Conservation (phyloP, 2,113 vertebrate species). For the Amazona guildingii region DNA sequence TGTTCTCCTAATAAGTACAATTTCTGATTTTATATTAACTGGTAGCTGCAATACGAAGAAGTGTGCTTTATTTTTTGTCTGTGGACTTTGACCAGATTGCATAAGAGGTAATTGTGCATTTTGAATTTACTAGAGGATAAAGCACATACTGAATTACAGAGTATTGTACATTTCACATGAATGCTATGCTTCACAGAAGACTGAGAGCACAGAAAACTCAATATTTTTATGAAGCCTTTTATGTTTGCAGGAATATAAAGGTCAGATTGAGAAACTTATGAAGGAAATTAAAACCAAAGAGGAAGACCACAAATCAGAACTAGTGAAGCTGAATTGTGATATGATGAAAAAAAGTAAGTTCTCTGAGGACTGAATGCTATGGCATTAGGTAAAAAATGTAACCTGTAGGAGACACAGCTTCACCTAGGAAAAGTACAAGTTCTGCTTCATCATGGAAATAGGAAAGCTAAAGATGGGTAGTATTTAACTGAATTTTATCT, state of each 20-base stretch:
- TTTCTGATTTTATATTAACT: neutral
- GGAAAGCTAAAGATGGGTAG: neutral
- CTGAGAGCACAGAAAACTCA: neutral
- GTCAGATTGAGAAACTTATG: slow-evolving; percentile 67
- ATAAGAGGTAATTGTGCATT: neutral
- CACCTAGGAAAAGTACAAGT: neutral
- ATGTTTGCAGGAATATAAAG: slow-evolving; percentile 70
- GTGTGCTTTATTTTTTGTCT: neutral
- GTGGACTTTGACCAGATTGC: neutral
- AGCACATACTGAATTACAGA: neutral
- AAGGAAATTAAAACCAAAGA: slow-evolving; percentile 75
- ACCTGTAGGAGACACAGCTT: neutral
- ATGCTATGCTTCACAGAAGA: neutral
- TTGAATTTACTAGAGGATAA: neutral
- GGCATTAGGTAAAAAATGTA: neutral
- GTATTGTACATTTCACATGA: neutral
- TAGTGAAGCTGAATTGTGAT: slow-evolving; percentile 59
- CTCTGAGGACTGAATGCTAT: neutral
- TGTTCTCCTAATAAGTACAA: neutral
- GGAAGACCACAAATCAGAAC: slow-evolving; percentile 64
- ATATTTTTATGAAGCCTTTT: neutral
- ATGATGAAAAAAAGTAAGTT: slow-evolving; percentile 70
- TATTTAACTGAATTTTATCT: neutral
- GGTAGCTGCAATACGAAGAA: neutral
- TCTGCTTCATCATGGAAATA: neutral